Base-by-base conservation (phyloP, 2,888 invertebrate species). In the Andrena haemorrhoa region DNA sequence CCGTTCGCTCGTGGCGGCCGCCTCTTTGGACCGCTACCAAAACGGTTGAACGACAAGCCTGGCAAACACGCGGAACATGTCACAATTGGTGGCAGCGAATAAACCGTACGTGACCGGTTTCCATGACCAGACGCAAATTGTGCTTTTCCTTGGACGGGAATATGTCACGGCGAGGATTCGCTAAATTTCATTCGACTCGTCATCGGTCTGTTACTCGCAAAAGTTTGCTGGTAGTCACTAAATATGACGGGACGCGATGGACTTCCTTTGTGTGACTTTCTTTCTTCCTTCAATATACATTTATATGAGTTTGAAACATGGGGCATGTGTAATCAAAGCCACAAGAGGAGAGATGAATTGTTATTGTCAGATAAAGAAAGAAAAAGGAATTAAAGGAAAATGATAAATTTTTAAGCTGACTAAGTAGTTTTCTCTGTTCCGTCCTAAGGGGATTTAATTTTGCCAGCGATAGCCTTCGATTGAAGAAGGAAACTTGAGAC, bases 11-110 rank as follows among this genome's bases (percentile, higher is more conserved):
- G 63, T 33, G 5, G 1, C 47, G 20, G 16, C 8, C 23, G 77
- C 20, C 58, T 31, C 75, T 79, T 87, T 87, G 87, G 86, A 78
- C 61, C 56, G 41, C 58, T 74, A 88, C 88, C 88, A 88, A 86
- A 80, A 79, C 56, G 71, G 73, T 82, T 79, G 79, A 82, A 78
- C 75, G 72, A 79, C 79, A 73, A 79, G 58, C 77, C 56, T 29
- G 60, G 56, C 51, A 51, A 72, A 60, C 66, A 64, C 58, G 76
- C 58, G 66, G 58, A 33, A 29, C 63, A 64, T 68, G 75, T 47
- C 51, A 82, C 79, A 51, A 79, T 79, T 63, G 72, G 56, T 72
- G 33, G 63, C 74, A 60, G 26, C 53, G 31, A 53, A 74, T 53
- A 72, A 79, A 76, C 60, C 35, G 82, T 85, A 85, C 87, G 86